These are phyloP conservation scores for Phrixothrix hirtus DNA, from an alignment of 2,888 invertebrate species.

Conservation along the genomic window DNA sequence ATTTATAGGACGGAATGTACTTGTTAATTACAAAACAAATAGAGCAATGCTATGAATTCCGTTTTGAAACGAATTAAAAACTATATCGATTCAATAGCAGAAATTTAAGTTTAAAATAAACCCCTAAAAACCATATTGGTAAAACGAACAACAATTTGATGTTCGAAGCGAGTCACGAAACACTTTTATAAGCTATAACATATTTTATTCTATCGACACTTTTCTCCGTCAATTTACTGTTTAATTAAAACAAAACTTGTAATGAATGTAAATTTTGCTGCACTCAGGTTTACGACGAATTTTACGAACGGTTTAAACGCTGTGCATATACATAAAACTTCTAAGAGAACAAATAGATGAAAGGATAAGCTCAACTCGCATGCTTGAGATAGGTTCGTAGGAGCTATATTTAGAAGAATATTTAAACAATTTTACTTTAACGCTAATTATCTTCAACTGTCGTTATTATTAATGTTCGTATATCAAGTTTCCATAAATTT, in stretches of 20 bases:
- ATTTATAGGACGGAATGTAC: conserved; percentile 21
- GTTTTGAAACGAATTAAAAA: background rate
- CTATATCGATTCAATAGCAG: background rate
- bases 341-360: conserved; percentile 11
- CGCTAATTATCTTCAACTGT: no score
- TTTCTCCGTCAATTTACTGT: conserved; percentile 28
- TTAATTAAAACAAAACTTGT: conserved; percentile 29
- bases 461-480: no score
- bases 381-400: background rate
- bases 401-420: background rate
- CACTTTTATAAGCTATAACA: conserved; percentile 29
- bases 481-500: no score
- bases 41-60: background rate
- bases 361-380: conserved; percentile 12
- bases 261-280: conserved; percentile 29
- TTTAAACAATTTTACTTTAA: no score
- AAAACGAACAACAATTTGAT: conserved; percentile 11
- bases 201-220: conserved; percentile 27
- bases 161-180: conserved; percentile 25
- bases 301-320: conserved; percentile 23
- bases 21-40: conserved; percentile 15
- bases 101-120: background rate
- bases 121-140: background rate
- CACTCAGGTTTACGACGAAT: conserved; percentile 27
- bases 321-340: conserved; percentile 16